Conservation (phyloP, 2,113 vertebrate species). For the Panthera leo region DNA sequence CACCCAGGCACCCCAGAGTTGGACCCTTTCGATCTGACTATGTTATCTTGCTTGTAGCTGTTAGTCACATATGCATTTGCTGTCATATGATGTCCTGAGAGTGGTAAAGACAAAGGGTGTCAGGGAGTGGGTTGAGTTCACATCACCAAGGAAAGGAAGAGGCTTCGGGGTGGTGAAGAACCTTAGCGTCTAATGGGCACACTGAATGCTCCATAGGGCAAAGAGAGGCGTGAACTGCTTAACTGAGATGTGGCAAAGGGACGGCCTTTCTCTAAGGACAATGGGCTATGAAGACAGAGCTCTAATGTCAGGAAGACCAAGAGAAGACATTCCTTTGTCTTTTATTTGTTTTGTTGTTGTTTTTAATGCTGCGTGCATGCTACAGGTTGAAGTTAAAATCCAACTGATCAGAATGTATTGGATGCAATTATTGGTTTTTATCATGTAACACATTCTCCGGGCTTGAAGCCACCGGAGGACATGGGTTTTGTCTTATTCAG, state of each 20-base stretch:
- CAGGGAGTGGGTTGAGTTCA: no score
- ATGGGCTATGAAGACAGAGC: background rate
- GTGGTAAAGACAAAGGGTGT: background rate
- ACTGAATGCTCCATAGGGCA: fast-evolving
- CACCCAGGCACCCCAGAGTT: background rate
- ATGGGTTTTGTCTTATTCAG: background rate
- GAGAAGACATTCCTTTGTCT: background rate
- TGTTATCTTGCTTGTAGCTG: background rate
- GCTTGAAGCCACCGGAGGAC: background rate
- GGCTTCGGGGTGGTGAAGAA: background rate
- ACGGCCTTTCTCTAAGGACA: background rate
- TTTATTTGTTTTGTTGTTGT: background rate
- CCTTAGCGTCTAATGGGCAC: no score
- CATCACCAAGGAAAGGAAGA: background rate
- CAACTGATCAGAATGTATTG: background rate
- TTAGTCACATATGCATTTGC: background rate
- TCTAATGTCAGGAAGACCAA: fast-evolving
- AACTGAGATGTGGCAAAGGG: fast-evolving
- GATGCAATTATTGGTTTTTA: background rate
- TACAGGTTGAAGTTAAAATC: background rate
- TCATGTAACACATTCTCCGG: background rate
- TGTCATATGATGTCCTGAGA: background rate
- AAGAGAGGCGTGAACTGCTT: fast-evolving
- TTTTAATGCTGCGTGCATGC: background rate
- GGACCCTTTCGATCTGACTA: background rate